Evolutionary conservation across 1,140 invertebrate species (phyloP).

Genomic region (Pectinophora gossypiella): DNA sequence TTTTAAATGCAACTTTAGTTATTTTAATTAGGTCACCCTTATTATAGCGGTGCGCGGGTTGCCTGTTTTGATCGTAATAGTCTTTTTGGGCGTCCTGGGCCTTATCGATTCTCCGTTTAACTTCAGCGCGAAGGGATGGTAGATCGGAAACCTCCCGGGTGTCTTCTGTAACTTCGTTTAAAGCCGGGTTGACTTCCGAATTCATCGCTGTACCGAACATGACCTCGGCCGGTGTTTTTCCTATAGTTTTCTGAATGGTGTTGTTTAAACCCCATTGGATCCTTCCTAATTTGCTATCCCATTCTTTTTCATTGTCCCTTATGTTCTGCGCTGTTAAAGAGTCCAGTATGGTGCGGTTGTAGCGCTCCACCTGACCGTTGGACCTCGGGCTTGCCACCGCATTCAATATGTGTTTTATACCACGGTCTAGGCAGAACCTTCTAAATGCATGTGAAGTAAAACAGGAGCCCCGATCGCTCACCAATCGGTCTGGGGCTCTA

Average conservation of each 20-base stretch:
- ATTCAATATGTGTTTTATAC: not conserved
- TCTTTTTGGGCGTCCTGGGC: conserved; percentile 5
- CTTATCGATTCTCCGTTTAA: conserved; percentile 3
- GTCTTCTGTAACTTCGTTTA: not conserved
- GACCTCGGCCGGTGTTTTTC: not conserved
- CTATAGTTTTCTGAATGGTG: not conserved
- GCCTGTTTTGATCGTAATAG: conserved; percentile 5
- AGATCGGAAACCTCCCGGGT: not conserved
- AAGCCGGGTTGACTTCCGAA: not conserved
- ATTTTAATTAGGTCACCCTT: conserved; percentile 19
- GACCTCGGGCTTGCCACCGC: not conserved
- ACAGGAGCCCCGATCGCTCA: not conserved
- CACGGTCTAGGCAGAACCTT: not conserved
- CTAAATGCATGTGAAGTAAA: not conserved
- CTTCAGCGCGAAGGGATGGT: not conserved
- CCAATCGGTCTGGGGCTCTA: not conserved
- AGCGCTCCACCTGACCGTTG: not conserved
- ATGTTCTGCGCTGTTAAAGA: not conserved
- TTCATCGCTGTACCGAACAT: not conserved
- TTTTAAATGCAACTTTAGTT: conserved; percentile 10
- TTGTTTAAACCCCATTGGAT: not conserved
- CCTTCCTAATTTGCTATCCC: not conserved
- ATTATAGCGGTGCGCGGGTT: conserved; percentile 10
- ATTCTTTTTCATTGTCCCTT: not conserved
- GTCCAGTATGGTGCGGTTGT: not conserved